phyloP scores from a whole-genome alignment of 2,888 invertebrate species.

The Apeira syringaria region DNA sequence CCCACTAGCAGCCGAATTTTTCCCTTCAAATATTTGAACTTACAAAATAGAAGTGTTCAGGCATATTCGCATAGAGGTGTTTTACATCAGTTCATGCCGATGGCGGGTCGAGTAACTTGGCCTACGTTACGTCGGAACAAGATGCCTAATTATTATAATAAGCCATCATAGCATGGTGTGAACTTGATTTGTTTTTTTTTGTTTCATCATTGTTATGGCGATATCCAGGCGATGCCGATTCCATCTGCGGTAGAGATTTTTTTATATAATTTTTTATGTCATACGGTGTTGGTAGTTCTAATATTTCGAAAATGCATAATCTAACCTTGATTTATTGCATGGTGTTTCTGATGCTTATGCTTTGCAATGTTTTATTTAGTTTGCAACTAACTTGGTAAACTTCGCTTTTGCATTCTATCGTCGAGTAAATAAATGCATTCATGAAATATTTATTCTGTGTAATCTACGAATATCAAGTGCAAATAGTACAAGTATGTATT shows the following conservation, averaged over 20 bases:
- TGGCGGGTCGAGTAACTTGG: too few species aligned
- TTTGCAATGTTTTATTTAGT: constrained; percentile 11
- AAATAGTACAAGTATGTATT: too few species aligned
- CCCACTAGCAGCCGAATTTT: too few species aligned
- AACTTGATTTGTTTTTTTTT: constrained; percentile 69
- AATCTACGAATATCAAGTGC: too few species aligned
- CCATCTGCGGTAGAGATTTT: constrained; percentile 86
- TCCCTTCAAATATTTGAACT: too few species aligned
- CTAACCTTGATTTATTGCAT: constrained; percentile 1
- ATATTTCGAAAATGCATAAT: constrained; percentile 21
- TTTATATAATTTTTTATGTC: constrained; percentile 43
- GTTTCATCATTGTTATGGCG: constrained; percentile 78
- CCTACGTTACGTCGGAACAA: not conserved
- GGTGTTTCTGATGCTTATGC: not conserved
- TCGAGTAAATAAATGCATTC: too few species aligned
- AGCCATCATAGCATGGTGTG: constrained; percentile 66
- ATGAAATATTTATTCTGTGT: too few species aligned
- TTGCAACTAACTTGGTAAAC: not conserved
- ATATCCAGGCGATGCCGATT: constrained; percentile 86
- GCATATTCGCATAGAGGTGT: too few species aligned
- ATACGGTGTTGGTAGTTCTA: constrained; percentile 53
- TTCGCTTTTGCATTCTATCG: not conserved
- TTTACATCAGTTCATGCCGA: too few species aligned
- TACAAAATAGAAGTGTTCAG: too few species aligned
- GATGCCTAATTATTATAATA: constrained; percentile 5